Percentiles rank a stretch among this genome's conserved stretches.
phyloP scores from a whole-genome alignment of 2,113 vertebrate genomes.

The Nycticryphes semicollaris region DNA sequence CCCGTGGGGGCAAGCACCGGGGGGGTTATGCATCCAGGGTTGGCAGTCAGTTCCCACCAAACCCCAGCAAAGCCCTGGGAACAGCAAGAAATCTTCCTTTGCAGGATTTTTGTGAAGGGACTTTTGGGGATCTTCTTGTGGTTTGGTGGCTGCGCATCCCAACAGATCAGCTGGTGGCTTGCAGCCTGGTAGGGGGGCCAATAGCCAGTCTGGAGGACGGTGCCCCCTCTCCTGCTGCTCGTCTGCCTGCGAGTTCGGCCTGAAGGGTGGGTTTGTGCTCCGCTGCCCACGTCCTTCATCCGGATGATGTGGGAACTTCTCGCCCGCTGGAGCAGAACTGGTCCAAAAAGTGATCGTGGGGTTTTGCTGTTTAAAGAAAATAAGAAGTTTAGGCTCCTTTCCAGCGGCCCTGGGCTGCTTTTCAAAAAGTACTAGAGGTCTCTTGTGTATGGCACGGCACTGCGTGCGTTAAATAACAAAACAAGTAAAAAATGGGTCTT shows the following conservation, averaged over 20 bases:
- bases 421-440: too few species aligned
- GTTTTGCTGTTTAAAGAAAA: background rate
- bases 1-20: too few species aligned
- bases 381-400: background rate
- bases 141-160: accelerated
- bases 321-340: accelerated
- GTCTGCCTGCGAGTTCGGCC: accelerated
- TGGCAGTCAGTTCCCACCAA: background rate
- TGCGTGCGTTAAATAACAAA: background rate
- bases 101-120: background rate
- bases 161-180: background rate
- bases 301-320: background rate
- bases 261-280: background rate
- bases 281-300: accelerated
- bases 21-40: too few species aligned
- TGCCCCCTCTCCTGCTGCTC: background rate
- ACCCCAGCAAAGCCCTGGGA: background rate
- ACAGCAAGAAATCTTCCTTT: background rate
- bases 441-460: accelerated
- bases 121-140: too few species aligned
- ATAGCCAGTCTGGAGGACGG: background rate
- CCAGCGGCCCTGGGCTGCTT: background rate
- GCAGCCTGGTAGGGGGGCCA: background rate
- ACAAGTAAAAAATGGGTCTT: background rate
- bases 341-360: background rate